Evolutionary conservation across 2,888 invertebrate genomes (phyloP), one percentile per base, ranked within the genome.

Genomic region (Mesorhabditis sp.): DNA sequence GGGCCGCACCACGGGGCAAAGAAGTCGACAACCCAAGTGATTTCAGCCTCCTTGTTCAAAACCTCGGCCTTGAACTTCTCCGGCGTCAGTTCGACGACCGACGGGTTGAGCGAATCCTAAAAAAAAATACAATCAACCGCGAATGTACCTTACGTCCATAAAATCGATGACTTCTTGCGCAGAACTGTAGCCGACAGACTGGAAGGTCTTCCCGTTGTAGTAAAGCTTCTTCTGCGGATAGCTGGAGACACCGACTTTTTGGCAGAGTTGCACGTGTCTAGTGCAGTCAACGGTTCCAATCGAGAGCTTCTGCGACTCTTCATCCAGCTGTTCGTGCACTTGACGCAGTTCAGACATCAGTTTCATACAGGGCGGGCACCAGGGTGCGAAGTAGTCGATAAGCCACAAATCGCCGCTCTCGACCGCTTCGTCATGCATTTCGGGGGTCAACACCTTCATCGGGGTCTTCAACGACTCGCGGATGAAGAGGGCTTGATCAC

Each of bases 1-100:
- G 91, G 91, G 3, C 90, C 90, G 87, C 92, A 92, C 91, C 91
- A 91, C 0, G 91, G 90, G 10, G 91, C 91, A 85, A 89, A 91
- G 86, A 90, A 92, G 86, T 91, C 91, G 4, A 92, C 90, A 43
- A 91, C 84, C 91, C 91, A 91, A 4, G 91, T 85, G 71, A 90
- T 89, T 65, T 88, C 87, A 6, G 84, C 82, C 2, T 87, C 87
- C 80, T 90, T 90, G 43, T 88, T 86, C 13, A 87, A 86, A 45
- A 92, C 88, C 41, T 83, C 85, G 41, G 86, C 79, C 62, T 89
- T 86, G 82, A 91, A 92, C 64, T 87, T 87, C 42, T 87, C 86
- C 10, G 87, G 87, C 66, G 88, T 89, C 69, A 92, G 86, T 62
- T 86, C 86, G 44, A 90, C 86, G 2, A 92, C 91, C 86, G 88